Evolutionary conservation across 2,113 vertebrate genomes (phyloP), one percentile per base, ranked within the genome.

Genomic region (Hymenochirus boettgeri): DNA sequence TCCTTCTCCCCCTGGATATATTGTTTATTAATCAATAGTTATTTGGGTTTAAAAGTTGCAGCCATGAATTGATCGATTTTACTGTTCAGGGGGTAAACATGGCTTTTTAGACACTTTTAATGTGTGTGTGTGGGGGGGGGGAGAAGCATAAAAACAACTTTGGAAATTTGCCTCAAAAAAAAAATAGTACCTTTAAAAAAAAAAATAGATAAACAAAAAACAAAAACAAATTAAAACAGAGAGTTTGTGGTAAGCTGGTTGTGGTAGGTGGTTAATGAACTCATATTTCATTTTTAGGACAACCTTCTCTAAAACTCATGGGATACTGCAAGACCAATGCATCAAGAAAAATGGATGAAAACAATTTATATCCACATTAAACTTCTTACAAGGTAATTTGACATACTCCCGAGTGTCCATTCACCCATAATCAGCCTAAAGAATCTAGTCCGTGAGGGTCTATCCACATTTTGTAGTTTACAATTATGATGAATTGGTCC

Each of bases 251-350:
- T 42, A 15, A 18, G 15, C 39, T 12, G 39, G 2, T 17, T 42
- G 39, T 15, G 12, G 39, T 42, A 42, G 39, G 39, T 42, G 39
- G 39, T 5, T 18, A 42, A 42, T 42, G 39, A 42, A 42, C 39
- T 42, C 39, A n/a, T 42, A 42, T 42, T 42, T 42, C 39, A 42
- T 42, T n/a, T 42, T 42, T 42, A 42, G 39, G 39, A 42, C 39
- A 42, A n/a, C 39, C 15, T 42, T 42, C 39, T 42, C 5, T 6
- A n/a, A 42, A 42, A 17, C 39, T 17, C 39, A 42, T 2, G 39
- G n/a, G 39, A 42, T 17, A 15, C 39, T 42, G 39, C 13, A 42
- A 42, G 13, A 42, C 39, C n/a, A n/a, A 18, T 42, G 39, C 17
- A 18, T 42, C 39, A 42, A 42, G 39, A 42, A 42, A 7, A 42